Evolutionary conservation across 2,113 vertebrate species (phyloP), one percentile per base, ranked within the genome.

Genomic region (Notothenia rossii): DNA sequence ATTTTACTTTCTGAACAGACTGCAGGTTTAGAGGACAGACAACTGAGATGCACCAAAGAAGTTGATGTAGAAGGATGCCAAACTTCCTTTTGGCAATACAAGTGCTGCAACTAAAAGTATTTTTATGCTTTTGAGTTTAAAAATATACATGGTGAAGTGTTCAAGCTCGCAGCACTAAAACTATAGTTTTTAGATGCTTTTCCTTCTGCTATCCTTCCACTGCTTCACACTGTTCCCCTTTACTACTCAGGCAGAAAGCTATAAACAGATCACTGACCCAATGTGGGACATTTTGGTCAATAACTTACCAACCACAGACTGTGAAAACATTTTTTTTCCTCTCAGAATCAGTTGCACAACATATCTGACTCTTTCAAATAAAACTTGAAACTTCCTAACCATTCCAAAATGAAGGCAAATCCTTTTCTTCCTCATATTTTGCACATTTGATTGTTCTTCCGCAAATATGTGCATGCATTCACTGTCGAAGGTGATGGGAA

Each of bases 41-140:
- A 43, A 68, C 18, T 56, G n/a, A 50, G 43, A 50, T 22, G 43
- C 10, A 22, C n/a, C 49, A 12, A 12, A 43, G 8, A 54, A 20
- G 70, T 45, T 40, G 3, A 29, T 64, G 0, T 7, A 33, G 10
- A 45, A 49, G 58, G 51, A 54, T 53, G 36, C 36, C 72, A 61
- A 7, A 51, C 25, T 17, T 43, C 18, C 33, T 43, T 40, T 62
- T 22, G 56, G 55, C 69, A 50, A 72, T 33, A 15, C 53, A 7
- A 25, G 20, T 22, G 20, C 55, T 67, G 54, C 40, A 13, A 2
- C 49, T 53, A 14, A 33, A 58, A 22, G 12, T 33, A 29, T 50
- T 58, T 69, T 70, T 64, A 50, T 4, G 9, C 4, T 50, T 50
- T 22, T 61, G 70, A 53, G 36, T 40, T 40, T 46, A 45, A 68